phyloP scores from a whole-genome alignment of 2,797 vertebrate genomes.

The Fringilla coelebs region DNA sequence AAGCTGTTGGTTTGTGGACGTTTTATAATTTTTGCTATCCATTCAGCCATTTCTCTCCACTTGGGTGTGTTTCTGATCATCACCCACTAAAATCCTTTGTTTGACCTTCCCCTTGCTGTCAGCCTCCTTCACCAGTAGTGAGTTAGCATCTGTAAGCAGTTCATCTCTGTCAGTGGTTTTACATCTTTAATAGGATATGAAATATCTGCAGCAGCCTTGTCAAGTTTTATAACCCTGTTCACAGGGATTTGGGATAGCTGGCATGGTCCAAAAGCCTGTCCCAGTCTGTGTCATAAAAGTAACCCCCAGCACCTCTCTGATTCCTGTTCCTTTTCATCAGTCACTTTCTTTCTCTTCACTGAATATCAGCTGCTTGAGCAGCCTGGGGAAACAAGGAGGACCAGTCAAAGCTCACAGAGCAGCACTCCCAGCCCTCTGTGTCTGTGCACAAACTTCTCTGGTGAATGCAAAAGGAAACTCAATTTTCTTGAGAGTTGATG shows the following conservation, averaged over 20 bases:
- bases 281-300: conserved; percentile 12
- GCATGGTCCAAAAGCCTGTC: conserved; percentile 33
- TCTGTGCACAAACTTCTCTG: not conserved
- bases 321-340: conserved; percentile 17
- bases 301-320: conserved; percentile 26
- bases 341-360: conserved; percentile 1
- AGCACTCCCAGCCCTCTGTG: not conserved
- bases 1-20: not conserved
- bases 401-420: not conserved
- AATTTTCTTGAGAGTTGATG: not conserved
- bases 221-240: conserved; percentile 20
- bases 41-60: not conserved
- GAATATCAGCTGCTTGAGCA: not conserved
- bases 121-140: not conserved
- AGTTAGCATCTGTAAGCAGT: not conserved
- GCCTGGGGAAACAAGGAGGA: not conserved
- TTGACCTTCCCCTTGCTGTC: not conserved
- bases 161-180: conserved; percentile 13
- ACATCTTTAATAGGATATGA: conserved; percentile 49
- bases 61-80: not conserved
- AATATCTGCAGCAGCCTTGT: conserved; percentile 28
- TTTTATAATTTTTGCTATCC: not conserved
- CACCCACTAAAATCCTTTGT: not conserved
- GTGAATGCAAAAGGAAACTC: not conserved
- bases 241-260: conserved; percentile 19